Conservation (phyloP, 1,140 invertebrate species). For the Schlechtendalia chinensis region DNA sequence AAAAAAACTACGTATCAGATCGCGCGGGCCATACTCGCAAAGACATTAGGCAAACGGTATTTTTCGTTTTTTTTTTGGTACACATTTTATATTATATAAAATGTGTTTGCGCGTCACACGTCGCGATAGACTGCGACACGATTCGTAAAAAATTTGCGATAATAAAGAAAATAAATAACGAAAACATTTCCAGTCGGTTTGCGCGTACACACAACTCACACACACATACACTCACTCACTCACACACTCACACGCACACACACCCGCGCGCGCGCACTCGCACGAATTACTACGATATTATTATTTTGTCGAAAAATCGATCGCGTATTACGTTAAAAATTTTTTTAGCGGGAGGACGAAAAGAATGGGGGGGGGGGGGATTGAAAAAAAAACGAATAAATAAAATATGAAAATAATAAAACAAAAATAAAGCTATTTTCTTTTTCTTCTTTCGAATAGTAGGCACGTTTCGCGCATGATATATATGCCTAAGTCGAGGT, state of each 20-base stretch:
- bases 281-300: too few species aligned
- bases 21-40: too few species aligned
- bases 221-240: too few species aligned
- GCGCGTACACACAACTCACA: too few species aligned
- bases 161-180: too few species aligned
- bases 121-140: too few species aligned
- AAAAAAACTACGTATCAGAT: too few species aligned
- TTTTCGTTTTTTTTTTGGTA: too few species aligned
- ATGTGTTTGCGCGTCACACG: too few species aligned
- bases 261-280: neutral
- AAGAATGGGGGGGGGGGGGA: neutral
- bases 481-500: slow-evolving; percentile 6
- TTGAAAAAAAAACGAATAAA: slow-evolving; percentile 10
- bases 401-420: slow-evolving; percentile 25
- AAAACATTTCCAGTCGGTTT: neutral
- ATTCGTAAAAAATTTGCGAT: too few species aligned
- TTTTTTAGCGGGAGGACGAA: neutral
- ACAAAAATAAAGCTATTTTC: slow-evolving; percentile 9
- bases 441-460: neutral
- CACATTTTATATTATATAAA: too few species aligned
- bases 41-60: too few species aligned
- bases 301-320: neutral
- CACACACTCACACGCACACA: neutral
- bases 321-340: neutral
- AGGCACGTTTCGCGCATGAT: neutral